A percentile compares a stretch with the other conserved stretches of the same genome.
Conservation (phyloP, 2,888 invertebrate genomes). For the Amphipoea lucens region DNA sequence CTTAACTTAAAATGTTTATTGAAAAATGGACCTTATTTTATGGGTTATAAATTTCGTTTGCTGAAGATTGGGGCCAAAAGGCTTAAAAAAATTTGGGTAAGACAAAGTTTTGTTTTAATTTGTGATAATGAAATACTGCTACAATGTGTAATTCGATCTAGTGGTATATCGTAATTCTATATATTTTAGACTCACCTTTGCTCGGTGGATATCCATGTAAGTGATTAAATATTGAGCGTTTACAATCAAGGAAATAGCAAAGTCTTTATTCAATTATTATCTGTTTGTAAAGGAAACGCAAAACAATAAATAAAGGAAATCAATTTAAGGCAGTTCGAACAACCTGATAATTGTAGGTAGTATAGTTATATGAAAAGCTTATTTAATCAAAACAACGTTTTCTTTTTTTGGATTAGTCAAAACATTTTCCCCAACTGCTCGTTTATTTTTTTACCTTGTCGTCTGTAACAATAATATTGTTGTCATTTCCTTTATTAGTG, state of each 20-base stretch:
- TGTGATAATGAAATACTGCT: too few relatives aligned
- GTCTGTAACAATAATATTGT: slow-evolving; percentile 37
- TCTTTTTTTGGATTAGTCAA: not conserved
- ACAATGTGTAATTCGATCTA: too few relatives aligned
- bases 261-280: not conserved
- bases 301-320: not conserved
- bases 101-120: slow-evolving; percentile 16
- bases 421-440: not conserved
- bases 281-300: not conserved
- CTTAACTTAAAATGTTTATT: slow-evolving; percentile 49
- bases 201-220: not conserved
- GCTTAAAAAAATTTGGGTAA: slow-evolving; percentile 40
- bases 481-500: slow-evolving; percentile 36
- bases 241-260: not conserved
- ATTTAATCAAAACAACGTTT: not conserved
- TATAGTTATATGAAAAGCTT: not conserved
- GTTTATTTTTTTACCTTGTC: slow-evolving; percentile 35
- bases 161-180: not conserved
- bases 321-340: not conserved
- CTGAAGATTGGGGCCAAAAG: not conserved
- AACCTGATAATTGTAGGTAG: not conserved
- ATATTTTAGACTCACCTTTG: not conserved
- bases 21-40: slow-evolving; percentile 49
- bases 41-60: slow-evolving; percentile 24
- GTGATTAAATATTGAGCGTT: not conserved